A percentile compares a stretch with the other conserved stretches of the same genome.
Evolutionary conservation across 1,140 invertebrate species (phyloP).

Genomic region (Gryllus bimaculatus): DNA sequence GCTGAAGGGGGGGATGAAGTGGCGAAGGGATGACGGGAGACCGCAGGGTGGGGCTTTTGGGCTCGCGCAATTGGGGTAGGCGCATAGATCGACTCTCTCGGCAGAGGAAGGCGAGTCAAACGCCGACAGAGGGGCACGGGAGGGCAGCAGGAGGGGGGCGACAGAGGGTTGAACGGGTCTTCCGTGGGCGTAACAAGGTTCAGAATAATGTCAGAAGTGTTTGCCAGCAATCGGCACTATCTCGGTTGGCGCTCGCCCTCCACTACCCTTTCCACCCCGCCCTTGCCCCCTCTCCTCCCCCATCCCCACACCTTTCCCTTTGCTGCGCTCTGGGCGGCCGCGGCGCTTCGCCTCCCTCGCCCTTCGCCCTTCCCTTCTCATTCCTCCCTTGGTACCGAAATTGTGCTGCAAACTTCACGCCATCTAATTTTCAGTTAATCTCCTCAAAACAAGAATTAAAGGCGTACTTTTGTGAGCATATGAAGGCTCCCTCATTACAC

Average conservation of each 20-base stretch:
- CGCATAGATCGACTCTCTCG: no score
- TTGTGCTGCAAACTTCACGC: conserved; percentile 25
- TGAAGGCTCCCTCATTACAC: conserved; percentile 28
- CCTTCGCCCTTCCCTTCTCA: no score
- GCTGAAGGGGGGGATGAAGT: no score
- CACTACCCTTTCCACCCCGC: background rate
- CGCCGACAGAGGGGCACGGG: no score
- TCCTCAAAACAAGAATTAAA: conserved; percentile 36
- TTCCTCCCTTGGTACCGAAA: background rate
- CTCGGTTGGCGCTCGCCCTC: background rate
- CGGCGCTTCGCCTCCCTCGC: no score
- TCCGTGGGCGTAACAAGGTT: background rate
- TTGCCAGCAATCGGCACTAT: background rate
- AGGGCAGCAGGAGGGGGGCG: no score
- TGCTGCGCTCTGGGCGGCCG: no score
- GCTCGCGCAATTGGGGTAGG: no score
- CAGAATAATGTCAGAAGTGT: background rate
- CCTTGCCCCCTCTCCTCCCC: background rate
- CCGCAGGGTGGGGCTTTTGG: no score
- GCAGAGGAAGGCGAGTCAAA: no score
- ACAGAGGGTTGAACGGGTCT: no score
- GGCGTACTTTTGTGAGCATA: conserved; percentile 34
- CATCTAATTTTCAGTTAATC: conserved; percentile 38
- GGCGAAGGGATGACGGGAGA: no score
- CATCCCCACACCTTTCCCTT: background rate